Evolutionary conservation across 2,113 vertebrate genomes (phyloP).

Genomic region (Heterotilapia buettikoferi): DNA sequence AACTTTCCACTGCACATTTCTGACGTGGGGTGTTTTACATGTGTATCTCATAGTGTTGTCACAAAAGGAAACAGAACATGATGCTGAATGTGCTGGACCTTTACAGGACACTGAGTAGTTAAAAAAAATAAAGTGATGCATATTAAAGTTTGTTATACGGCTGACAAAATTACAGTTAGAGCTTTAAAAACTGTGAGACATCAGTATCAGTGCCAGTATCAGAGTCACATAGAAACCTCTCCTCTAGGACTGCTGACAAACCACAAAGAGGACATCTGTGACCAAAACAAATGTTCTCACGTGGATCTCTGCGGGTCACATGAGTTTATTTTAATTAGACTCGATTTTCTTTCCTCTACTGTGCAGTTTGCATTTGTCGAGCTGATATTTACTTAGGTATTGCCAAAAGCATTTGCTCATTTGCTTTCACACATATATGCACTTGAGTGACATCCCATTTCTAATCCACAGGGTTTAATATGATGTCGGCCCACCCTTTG

Average conservation of each 20-base stretch:
- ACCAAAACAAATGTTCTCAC: neutral
- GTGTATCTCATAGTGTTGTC: neutral
- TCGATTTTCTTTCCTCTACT: neutral
- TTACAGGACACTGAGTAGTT: accelerated
- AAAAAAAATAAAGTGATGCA: neutral
- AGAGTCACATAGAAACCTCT: neutral
- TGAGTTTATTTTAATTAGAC: neutral
- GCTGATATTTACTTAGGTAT: neutral
- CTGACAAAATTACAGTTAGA: neutral
- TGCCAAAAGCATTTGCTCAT: neutral
- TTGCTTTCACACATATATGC: neutral
- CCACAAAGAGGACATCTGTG: neutral
- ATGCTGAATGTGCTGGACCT: neutral
- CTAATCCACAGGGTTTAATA: neutral
- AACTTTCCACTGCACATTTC: neutral
- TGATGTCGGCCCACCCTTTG: neutral
- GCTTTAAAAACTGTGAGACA: neutral
- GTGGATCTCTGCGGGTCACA: accelerated
- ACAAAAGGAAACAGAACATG: neutral
- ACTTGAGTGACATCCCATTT: neutral
- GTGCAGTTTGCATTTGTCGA: neutral
- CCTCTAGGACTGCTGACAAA: neutral
- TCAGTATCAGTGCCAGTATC: neutral
- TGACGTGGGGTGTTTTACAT: neutral
- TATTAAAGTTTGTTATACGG: neutral